Base-by-base conservation (phyloP, 2,797 vertebrate species). In the Tympanoctomys barrerae region DNA sequence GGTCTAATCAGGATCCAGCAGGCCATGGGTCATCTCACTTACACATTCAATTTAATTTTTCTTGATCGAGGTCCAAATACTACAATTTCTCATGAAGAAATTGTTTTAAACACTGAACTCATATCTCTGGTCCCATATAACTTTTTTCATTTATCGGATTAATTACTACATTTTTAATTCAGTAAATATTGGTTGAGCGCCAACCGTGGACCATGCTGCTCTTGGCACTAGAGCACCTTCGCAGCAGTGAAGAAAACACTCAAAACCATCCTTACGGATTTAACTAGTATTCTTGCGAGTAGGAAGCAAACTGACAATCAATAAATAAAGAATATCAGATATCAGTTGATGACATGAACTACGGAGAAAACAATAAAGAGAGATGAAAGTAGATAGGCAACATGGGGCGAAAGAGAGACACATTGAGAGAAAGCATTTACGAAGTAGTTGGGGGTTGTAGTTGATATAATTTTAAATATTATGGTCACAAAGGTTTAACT, bases 31-130 rank as follows among this genome's bases (percentile, higher is more conserved):
- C 42, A 5, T 42, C 42, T 42, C 42, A 42, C 42, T 42, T 5
- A 42, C 4, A 42, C 42, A 3, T 42, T 42, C 42, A 42, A 42
- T 42, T 42, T 42, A 42, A 96, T 94, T 96, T 98, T 90, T 92
- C 84, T 97, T 91, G 93, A 36, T 94, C 81, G n/a, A 57, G 61
- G 95, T 98, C 90, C 98, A 98, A 97, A 97, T 96, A 98, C 93
- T 97, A 97, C 31, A 42, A 52, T 36, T 61, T 57, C 28, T 70
- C 79, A 90, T 78, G 92, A 88, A 97, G 68, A 98, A 97, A 96
- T 92, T 33, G 90, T 90, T 62, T 91, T 9, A 79, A 59, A 86
- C 85, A 78, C 0, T 88, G 79, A 73, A 96, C 86, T 71, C 68
- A 95, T 22, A 91, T 3, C 54, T 93, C 7, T 96, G 49, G 5